Conservation (phyloP, 2,113 vertebrate species). For the Apodemus sylvaticus region DNA sequence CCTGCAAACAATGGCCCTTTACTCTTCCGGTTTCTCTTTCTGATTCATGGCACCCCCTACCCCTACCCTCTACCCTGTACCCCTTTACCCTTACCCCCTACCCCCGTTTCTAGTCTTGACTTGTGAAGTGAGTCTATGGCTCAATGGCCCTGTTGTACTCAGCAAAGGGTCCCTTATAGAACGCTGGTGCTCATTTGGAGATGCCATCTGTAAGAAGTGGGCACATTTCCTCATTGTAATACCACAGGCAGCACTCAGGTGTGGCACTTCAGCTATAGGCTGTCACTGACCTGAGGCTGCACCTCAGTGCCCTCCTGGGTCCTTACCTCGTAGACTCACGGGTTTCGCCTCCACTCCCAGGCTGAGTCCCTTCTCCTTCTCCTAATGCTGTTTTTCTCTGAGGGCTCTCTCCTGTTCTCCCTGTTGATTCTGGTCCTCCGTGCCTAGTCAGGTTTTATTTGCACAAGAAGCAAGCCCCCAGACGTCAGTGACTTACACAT, state of each 20-base stretch:
- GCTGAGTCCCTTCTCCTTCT: neutral
- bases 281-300: neutral
- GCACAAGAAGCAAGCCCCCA: neutral
- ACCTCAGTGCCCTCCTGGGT: neutral
- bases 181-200: neutral
- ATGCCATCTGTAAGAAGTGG: too few species aligned
- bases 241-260: too few species aligned
- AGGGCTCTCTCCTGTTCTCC: neutral
- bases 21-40: neutral
- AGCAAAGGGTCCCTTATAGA: neutral
- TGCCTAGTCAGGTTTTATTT: neutral
- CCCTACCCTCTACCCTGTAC: too few species aligned
- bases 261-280: neutral
- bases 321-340: neutral
- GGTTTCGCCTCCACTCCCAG: neutral
- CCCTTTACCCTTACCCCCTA: too few species aligned
- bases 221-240: neutral
- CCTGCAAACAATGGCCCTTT: neutral
- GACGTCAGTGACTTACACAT: neutral
- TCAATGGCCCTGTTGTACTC: neutral
- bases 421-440: neutral
- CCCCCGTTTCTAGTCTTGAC: neutral
- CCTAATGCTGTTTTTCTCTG: neutral
- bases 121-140: too few species aligned
- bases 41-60: neutral